Evolutionary conservation across 2,113 vertebrate species (phyloP), one percentile per base, ranked within the genome.

Genomic region (Dasyornis broadbenti): DNA sequence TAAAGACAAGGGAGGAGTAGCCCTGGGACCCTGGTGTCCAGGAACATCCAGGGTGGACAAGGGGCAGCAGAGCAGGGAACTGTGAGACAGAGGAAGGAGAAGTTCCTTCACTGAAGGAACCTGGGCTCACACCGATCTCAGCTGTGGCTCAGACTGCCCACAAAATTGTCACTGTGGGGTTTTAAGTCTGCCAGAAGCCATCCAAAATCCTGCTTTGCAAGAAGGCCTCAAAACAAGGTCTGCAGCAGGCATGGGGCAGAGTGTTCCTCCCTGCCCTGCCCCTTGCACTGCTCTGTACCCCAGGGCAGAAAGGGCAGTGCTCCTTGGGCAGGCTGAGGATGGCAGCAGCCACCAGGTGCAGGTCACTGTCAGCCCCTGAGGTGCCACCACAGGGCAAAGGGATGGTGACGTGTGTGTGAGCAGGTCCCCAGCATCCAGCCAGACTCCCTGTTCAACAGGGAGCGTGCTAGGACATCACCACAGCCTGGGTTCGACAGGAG

Each of bases 381-480:
- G 35, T 85, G 53, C 23, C 50, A 45, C 30, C 56, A 18, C 7
- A 33, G 26, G 10, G 22, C 57, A 89, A 69, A 69, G 35, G 9
- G 27, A 22, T 28, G 11, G 61, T 66, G 47, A 59, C 47, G 39
- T 30, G 33, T 82, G 5, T 44, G 27, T 89, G 27, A 63, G 4
- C 17, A 27, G 15, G 15, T 45, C 26, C 22, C 37, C 61, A 56
- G 53, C 1, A n/a, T 69, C 40, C 69, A 81, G 31, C 22, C 52
- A 61, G 42, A 42, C 21, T 77, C 9, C 4, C 12, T 52, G 65
- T 49, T 44, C 54, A 15, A 68, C 17, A 63, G 33, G 11, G 18
- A 87, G 4, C 3, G 0, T 56, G 24, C 63, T 86, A 37, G n/a
- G 54, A 23, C n/a, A 65, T 2, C 3, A 24, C 44, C 4, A 1